A percentile compares a stretch with the other conserved stretches of the same genome.
Evolutionary conservation across 2,797 vertebrate species (phyloP).

Genomic region (Acanthornis magna): DNA sequence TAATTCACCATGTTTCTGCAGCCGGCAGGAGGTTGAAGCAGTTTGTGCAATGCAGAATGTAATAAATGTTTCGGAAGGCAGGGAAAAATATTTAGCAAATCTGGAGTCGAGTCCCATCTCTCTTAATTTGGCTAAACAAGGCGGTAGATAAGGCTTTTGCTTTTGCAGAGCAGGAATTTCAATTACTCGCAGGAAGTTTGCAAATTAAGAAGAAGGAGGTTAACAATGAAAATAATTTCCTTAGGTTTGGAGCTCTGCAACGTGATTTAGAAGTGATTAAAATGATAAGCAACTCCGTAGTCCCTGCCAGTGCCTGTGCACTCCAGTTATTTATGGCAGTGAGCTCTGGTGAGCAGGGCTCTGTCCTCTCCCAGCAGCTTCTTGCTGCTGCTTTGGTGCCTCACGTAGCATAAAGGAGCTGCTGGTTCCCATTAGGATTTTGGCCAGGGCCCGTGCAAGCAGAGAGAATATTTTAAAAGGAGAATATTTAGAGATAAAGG

Average conservation of each 20-base stretch:
- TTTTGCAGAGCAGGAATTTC: conserved; percentile 50
- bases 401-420: not conserved
- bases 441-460: not conserved
- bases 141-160: not conserved
- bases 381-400: not conserved
- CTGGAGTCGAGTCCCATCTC: conserved; percentile 29
- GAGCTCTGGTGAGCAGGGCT: not conserved
- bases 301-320: not conserved
- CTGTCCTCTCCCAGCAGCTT: not conserved
- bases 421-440: not conserved
- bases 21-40: conserved; percentile 4
- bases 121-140: conserved; percentile 42
- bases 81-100: conserved; percentile 55
- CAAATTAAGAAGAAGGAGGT: conserved; percentile 44
- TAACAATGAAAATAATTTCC: conserved; percentile 56
- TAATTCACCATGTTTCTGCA: not conserved
- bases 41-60: conserved; percentile 1
- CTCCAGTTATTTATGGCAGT: not conserved
- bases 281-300: not conserved
- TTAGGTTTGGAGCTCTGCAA: conserved; percentile 15
- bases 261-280: conserved; percentile 30
- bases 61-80: conserved; percentile 50
- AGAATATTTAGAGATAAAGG: not conserved
- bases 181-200: conserved; percentile 60
- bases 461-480: not conserved